These are phyloP conservation scores for Balearica regulorum DNA, from an alignment of 2,797 vertebrate species.

Conservation along the genomic window DNA sequence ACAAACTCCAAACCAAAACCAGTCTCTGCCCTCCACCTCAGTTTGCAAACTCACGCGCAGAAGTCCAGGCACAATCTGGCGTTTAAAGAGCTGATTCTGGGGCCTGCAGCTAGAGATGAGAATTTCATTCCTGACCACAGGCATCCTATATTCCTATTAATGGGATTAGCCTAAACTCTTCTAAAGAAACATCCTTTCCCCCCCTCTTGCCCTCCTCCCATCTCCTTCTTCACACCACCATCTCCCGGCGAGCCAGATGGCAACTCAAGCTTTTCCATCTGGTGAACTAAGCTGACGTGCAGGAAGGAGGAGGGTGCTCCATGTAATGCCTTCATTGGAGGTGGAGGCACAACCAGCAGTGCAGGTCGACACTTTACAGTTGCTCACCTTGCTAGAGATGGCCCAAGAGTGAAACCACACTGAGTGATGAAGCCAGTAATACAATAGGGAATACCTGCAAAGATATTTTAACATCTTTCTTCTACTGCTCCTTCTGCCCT, in stretches of 20 bases:
- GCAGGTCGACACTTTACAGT: not conserved
- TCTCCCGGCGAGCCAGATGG: not conserved
- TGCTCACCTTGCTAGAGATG: not conserved
- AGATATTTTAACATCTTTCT: not conserved
- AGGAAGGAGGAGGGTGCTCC: not conserved
- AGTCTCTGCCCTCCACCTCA: not conserved
- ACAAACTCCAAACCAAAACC: not conserved
- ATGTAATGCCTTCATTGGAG: not conserved
- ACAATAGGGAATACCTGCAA: not conserved
- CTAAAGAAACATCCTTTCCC: constrained; percentile 25
- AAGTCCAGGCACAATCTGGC: not conserved
- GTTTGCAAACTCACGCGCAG: not conserved
- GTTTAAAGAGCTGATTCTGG: not conserved
- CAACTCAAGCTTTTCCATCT: constrained; percentile 3
- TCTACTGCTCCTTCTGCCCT: not conserved
- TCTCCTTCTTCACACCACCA: not conserved
- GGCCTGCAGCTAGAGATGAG: not conserved
- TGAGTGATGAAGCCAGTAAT: not conserved
- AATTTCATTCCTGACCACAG: constrained; percentile 40
- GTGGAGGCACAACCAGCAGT: not conserved
- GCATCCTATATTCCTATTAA: constrained; percentile 29
- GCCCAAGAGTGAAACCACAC: not conserved
- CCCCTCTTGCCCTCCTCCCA: not conserved
- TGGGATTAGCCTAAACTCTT: constrained; percentile 29
- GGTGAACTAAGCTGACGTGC: not conserved